A percentile compares a stretch with the other conserved stretches of the same genome.
Conservation (phyloP, 2,888 invertebrate genomes). For the Apodemia hepburni region DNA sequence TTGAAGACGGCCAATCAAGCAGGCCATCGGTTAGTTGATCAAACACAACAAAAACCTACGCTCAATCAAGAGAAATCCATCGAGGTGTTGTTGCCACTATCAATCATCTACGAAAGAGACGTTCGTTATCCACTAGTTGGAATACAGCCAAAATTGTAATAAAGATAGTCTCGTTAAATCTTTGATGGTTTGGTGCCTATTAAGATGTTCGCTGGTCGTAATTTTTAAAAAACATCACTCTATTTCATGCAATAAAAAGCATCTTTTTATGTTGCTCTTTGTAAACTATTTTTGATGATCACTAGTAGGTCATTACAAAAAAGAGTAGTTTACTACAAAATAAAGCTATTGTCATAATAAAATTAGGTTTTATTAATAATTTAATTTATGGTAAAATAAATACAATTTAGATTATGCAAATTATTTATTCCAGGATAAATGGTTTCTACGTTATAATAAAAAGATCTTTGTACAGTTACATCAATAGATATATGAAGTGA, state of each 20-base stretch:
- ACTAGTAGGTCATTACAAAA: not conserved
- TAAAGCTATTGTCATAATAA: not conserved
- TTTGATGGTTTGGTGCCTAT: conserved; percentile 55
- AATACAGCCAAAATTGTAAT: conserved; percentile 70
- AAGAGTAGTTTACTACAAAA: not conserved
- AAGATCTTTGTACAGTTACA: no score
- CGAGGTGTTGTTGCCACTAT: conserved; percentile 69
- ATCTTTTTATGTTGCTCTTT: conserved; percentile 12
- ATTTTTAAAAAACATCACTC: conserved; percentile 35
- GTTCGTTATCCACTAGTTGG: conserved; percentile 60
- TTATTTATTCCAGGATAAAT: no score
- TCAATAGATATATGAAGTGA: no score
- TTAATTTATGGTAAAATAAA: no score
- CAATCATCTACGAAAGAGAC: conserved; percentile 57
- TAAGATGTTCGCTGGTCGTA: conserved; percentile 42
- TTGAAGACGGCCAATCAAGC: conserved; percentile 67
- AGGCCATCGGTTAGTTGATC: conserved; percentile 69
- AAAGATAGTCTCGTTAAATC: conserved; percentile 68
- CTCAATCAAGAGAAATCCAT: conserved; percentile 70
- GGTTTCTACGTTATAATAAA: no score
- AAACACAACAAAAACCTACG: conserved; percentile 74
- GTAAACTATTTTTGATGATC: conserved; percentile 12
- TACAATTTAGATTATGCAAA: no score
- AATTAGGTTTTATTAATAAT: not conserved
- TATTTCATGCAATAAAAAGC: conserved; percentile 12